These are phyloP conservation scores for Polypedilum pembai DNA, from an alignment of 1,140 invertebrate species.

Conservation along the genomic window DNA sequence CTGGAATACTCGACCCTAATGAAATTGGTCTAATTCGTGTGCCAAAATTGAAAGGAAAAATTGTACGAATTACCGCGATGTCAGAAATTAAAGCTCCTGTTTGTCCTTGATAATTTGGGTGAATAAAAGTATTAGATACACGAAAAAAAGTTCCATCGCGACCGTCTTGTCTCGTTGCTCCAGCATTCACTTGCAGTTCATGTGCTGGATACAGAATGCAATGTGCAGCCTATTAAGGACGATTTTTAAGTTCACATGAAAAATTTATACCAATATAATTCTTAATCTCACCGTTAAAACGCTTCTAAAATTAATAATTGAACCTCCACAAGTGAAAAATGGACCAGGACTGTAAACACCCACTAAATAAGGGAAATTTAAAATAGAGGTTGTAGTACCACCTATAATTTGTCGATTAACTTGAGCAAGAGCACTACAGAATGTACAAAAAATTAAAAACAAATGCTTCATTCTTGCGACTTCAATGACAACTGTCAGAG, in stretches of 20 bases:
- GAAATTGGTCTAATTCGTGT: background rate
- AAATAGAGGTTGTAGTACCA: background rate
- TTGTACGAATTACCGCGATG: background rate
- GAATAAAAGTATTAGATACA: background rate
- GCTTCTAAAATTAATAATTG: background rate
- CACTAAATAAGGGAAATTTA: background rate
- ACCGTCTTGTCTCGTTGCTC: background rate
- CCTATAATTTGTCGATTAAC: background rate
- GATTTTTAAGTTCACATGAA: background rate
- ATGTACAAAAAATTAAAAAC: background rate
- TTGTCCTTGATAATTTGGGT: background rate
- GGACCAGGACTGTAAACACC: background rate
- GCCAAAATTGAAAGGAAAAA: background rate
- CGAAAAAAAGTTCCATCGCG: background rate
- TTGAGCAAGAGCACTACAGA: background rate
- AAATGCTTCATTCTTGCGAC: background rate
- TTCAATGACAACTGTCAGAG: too few species aligned
- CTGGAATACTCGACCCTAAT: background rate
- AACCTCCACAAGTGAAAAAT: background rate
- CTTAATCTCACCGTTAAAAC: conserved; percentile 7
- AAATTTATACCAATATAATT: background rate
- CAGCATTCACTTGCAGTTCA: background rate
- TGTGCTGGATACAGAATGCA: background rate
- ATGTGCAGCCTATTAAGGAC: background rate
- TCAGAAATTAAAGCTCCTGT: background rate